Conservation (phyloP, 1,140 invertebrate genomes). For the Drosophila obscura region DNA sequence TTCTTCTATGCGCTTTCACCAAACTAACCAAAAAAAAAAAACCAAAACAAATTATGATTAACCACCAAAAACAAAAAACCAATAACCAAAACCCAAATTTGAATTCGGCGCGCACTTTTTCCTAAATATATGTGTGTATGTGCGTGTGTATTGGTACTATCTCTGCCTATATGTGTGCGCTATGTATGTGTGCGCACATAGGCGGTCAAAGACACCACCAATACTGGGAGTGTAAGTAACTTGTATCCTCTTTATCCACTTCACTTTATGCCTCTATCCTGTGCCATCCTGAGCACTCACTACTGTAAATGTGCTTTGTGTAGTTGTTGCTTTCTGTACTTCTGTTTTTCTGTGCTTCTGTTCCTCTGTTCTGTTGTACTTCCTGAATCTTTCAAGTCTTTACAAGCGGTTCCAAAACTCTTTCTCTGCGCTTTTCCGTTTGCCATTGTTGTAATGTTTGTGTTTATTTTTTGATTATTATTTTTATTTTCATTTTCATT, state of each 20-base stretch:
- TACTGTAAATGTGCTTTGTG: conserved; percentile 60
- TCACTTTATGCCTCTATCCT: conserved; percentile 2
- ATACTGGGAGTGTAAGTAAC: conserved; percentile 84
- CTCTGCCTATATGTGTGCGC: conserved; percentile 56
- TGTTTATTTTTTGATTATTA: conserved; percentile 11
- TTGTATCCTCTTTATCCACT: conserved; percentile 36
- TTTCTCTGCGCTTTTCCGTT: conserved; percentile 58
- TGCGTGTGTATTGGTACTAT: conserved; percentile 55
- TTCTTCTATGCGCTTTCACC: conserved; percentile 82
- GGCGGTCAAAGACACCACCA: conserved; percentile 84
- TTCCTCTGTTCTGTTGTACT: too few relatives aligned
- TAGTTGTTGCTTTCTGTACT: conserved; percentile 25
- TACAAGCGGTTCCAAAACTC: background rate
- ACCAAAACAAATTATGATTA: conserved; percentile 49
- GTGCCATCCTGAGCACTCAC: conserved; percentile 12
- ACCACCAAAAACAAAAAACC: conserved; percentile 33
- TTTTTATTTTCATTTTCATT: conserved; percentile 34
- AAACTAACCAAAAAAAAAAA: conserved; percentile 49
- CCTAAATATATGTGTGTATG: conserved; percentile 42
- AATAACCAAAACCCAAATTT: conserved; percentile 36
- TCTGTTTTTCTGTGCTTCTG: background rate
- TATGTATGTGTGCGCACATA: conserved; percentile 75
- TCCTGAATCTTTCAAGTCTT: conserved; percentile 6
- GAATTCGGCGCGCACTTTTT: conserved; percentile 64
- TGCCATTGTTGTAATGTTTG: conserved; percentile 36